Percentiles rank a stretch among this genome's conserved stretches.
Evolutionary conservation across 2,797 vertebrate genomes (phyloP).

Genomic region (Gallirallus australis): DNA sequence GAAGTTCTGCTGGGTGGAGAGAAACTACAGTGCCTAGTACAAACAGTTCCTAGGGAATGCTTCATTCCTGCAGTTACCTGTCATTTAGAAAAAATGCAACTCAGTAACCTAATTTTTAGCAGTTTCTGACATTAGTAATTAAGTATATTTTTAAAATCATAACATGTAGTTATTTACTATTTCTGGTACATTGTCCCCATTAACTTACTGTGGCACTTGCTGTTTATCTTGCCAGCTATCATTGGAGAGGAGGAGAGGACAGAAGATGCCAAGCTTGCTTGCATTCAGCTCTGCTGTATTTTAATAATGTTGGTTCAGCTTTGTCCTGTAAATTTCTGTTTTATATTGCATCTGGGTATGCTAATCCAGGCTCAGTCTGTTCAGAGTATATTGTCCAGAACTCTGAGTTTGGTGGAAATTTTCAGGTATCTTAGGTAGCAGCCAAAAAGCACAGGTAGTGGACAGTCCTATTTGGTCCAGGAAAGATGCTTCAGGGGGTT

Average conservation of each 20-base stretch:
- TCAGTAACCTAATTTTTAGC: constrained; percentile 33
- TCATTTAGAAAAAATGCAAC: constrained; percentile 51
- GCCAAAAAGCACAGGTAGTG: background rate
- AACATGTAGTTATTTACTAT: background rate
- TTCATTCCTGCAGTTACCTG: constrained; percentile 29
- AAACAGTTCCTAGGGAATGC: constrained; percentile 48
- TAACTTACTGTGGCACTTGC: background rate
- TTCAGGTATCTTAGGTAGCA: background rate
- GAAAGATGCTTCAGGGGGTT: background rate
- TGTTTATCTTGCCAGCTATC: background rate
- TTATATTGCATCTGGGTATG: background rate
- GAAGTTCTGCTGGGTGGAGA: constrained; percentile 41
- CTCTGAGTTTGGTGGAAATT: background rate
- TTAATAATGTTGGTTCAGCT: background rate
- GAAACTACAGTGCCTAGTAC: constrained; percentile 31
- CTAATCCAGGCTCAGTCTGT: background rate
- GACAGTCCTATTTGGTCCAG: background rate
- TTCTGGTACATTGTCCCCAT: background rate
- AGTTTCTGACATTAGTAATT: constrained; percentile 17
- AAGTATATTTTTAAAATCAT: background rate
- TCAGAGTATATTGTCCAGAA: background rate
- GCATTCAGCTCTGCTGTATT: background rate
- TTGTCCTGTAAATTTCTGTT: background rate
- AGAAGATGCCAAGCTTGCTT: background rate
- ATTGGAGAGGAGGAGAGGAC: background rate